These are phyloP conservation scores for Zeugodacus cucurbitae DNA, from an alignment of 1,140 invertebrate species.

Conservation along the genomic window DNA sequence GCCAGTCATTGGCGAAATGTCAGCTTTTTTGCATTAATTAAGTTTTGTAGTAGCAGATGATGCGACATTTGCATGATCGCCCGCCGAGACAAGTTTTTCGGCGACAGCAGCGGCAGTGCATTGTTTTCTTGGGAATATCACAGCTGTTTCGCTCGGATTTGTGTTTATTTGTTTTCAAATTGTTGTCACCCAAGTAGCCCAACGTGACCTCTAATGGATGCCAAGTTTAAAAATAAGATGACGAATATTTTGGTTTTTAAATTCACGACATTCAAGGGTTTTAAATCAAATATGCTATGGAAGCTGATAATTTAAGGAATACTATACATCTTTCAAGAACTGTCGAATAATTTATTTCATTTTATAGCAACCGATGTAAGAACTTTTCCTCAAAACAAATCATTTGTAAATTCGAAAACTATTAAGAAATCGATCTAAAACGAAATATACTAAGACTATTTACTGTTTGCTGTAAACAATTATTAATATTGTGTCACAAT, in stretches of 20 bases:
- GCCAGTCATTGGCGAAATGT: neutral
- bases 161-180: neutral
- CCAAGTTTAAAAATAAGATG: neutral
- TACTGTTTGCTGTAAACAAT: no score
- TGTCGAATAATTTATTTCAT: neutral
- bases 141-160: conserved; percentile 6
- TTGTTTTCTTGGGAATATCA: neutral
- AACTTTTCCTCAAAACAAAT: neutral
- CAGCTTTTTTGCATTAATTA: conserved; percentile 9
- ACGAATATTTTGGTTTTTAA: neutral
- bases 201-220: conserved; percentile 2
- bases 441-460: no score
- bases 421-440: no score
- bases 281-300: neutral
- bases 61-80: neutral
- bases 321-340: no score
- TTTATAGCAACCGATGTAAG: neutral
- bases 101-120: neutral
- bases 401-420: neutral
- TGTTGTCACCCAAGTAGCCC: neutral
- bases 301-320: no score
- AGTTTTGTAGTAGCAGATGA: neutral
- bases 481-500: no score
- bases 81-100: neutral
- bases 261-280: neutral